Conservation (phyloP, 2,113 vertebrate genomes). For the Lamprotornis superbus region DNA sequence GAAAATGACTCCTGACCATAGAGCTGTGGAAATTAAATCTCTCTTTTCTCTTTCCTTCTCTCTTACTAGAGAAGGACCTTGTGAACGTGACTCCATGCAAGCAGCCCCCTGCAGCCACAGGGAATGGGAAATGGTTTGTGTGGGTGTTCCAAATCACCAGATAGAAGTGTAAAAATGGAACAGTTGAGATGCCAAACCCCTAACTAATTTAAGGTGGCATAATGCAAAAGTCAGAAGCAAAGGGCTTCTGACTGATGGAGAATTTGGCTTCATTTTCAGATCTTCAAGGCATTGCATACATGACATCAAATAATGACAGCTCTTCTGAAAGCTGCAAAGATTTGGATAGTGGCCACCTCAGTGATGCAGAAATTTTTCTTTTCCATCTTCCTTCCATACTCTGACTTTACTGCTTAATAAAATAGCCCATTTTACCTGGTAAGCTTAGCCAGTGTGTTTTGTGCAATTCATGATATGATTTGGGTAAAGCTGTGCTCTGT, state of each 20-base stretch:
- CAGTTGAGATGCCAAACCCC: not conserved
- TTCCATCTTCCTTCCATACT: not conserved
- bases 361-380: not conserved
- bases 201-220: not conserved
- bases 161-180: not conserved
- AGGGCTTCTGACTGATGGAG: not conserved
- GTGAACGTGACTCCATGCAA: rapidly evolving
- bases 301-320: not conserved
- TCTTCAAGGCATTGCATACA: not conserved
- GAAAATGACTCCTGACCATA: not conserved
- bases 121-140: not conserved
- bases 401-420: not conserved
- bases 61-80: not conserved
- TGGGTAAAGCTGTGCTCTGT: not conserved
- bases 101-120: not conserved
- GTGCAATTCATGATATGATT: not conserved
- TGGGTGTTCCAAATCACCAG: not conserved
- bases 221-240: not conserved
- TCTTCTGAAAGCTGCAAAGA: not conserved
- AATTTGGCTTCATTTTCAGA: not conserved
- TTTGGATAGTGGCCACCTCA: not conserved
- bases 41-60: not conserved
- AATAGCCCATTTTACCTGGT: not conserved
- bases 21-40: not conserved
- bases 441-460: not conserved